Evolutionary conservation across 2,888 invertebrate genomes (phyloP).

Genomic region (Dastarcus helophoroides): DNA sequence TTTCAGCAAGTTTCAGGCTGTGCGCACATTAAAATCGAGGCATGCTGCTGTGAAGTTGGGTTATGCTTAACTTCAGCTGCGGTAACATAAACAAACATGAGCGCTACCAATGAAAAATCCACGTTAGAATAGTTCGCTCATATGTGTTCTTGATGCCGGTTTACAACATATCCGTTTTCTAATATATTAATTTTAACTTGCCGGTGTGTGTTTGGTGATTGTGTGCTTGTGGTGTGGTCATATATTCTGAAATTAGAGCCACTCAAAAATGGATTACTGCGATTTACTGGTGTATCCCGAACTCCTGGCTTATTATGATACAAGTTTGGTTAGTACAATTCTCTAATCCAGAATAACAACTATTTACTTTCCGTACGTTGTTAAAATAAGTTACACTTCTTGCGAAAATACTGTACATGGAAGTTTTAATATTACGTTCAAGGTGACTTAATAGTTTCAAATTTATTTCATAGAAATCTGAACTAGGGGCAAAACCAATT

Average conservation of each 20-base stretch:
- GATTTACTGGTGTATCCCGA: slow-evolving; percentile 53
- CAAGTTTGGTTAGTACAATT: slow-evolving; percentile 39
- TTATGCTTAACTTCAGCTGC: slow-evolving; percentile 33
- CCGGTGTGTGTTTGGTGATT: slow-evolving; percentile 16
- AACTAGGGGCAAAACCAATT: no score
- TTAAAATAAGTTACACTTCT: no score
- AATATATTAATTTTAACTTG: slow-evolving; percentile 29
- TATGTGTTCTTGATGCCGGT: no score
- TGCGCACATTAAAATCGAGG: slow-evolving; percentile 23
- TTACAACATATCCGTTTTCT: no score
- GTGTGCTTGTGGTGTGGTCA: slow-evolving; percentile 1
- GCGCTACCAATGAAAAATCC: slow-evolving; percentile 28
- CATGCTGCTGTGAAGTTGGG: slow-evolving; percentile 19
- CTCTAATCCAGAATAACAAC: no score
- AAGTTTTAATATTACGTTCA: no score
- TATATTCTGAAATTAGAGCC: slow-evolving; percentile 5
- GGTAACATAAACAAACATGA: slow-evolving; percentile 36
- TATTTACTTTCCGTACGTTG: no score
- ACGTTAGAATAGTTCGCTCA: no score
- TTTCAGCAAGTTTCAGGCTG: slow-evolving; percentile 8
- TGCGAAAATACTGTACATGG: no score
- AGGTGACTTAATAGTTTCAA: no score
- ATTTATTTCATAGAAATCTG: no score
- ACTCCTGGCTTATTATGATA: slow-evolving; percentile 50
- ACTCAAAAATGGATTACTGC: slow-evolving; percentile 54